These are phyloP conservation scores for Hyperoplus lanceolatus DNA, from an alignment of 2,797 vertebrate genomes.

Conservation along the genomic window DNA sequence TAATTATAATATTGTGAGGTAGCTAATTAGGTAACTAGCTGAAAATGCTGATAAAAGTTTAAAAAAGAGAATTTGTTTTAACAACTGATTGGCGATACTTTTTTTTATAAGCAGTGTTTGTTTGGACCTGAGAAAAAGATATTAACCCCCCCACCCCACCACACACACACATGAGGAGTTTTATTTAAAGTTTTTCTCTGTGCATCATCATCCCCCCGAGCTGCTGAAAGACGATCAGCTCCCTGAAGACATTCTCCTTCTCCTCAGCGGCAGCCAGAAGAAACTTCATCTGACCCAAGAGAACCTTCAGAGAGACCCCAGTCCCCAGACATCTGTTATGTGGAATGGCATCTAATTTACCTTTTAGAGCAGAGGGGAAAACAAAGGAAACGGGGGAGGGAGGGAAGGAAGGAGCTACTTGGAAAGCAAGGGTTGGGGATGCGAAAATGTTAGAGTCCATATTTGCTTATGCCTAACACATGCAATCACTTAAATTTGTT, in stretches of 20 bases:
- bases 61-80: not conserved
- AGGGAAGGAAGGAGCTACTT: not conserved
- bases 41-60: not conserved
- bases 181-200: slow-evolving; percentile 22
- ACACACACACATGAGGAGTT: slow-evolving; percentile 1
- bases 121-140: not conserved
- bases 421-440: slow-evolving; percentile 14
- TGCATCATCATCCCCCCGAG: slow-evolving; percentile 1
- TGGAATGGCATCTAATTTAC: slow-evolving; percentile 72
- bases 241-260: slow-evolving; percentile 53
- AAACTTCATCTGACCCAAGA: slow-evolving; percentile 71
- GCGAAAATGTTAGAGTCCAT: slow-evolving; percentile 8
- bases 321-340: slow-evolving; percentile 79
- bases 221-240: slow-evolving; percentile 69
- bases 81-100: too few species aligned
- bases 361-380: slow-evolving; percentile 60
- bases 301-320: slow-evolving; percentile 58
- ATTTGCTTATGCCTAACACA: not conserved
- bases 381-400: slow-evolving; percentile 35
- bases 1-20: too few species aligned
- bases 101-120: too few species aligned
- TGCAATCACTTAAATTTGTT: not conserved
- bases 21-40: not conserved
- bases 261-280: slow-evolving; percentile 39
- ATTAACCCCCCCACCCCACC: not conserved